phyloP scores from a whole-genome alignment of 2,113 vertebrate genomes.

The Gobius niger region DNA sequence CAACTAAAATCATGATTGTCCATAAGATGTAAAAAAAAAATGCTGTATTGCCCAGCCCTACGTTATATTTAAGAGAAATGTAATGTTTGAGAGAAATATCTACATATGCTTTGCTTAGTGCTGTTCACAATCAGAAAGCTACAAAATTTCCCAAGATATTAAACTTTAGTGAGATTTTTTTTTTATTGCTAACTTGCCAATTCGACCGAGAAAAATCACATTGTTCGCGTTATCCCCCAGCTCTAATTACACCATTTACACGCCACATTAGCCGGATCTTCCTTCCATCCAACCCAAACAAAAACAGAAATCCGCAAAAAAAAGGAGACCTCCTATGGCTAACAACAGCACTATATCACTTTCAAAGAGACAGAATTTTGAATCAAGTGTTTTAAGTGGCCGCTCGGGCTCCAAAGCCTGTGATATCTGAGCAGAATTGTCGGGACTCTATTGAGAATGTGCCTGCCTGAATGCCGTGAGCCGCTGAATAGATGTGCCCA shows the following conservation, averaged over 20 bases:
- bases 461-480: constrained; percentile 57
- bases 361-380: constrained; percentile 61
- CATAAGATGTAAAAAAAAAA: no score
- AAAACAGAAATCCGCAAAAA: neutral
- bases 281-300: constrained; percentile 16
- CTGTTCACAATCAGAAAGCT: no score
- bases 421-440: constrained; percentile 63
- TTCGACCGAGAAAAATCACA: neutral
- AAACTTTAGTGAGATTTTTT: no score
- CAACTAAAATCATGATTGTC: no score
- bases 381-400: constrained; percentile 65
- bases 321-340: constrained; percentile 20
- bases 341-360: constrained; percentile 54
- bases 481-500: constrained; percentile 71
- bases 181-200: neutral
- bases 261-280: neutral
- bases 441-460: constrained; percentile 61
- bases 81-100: no score
- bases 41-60: no score
- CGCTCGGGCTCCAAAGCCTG: constrained; percentile 56
- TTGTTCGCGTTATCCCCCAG: neutral
- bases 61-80: no score
- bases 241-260: constrained; percentile 10
- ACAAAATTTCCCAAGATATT: no score
- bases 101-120: no score